These are phyloP conservation scores for Ophioderma brevispina DNA, from an alignment of 35 echinoderm and acorn worm genomes.

Conservation along the genomic window DNA sequence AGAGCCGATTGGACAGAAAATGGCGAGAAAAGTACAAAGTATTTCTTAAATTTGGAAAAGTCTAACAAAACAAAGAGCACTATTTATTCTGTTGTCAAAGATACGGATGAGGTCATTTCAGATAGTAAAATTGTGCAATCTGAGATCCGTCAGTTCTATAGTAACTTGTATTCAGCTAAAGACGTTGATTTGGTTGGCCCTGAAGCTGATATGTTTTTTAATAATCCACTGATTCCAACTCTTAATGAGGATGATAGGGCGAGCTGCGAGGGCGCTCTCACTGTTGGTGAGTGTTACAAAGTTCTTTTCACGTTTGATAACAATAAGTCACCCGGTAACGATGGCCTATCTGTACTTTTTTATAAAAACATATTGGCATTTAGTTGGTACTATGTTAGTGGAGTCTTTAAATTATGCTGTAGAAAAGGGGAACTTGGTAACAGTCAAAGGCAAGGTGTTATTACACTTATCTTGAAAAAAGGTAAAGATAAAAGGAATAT, in stretches of 20 bases:
- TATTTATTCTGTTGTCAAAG: background rate
- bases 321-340: slow-evolving; percentile 10
- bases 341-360: background rate
- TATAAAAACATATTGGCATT: slow-evolving; percentile 2
- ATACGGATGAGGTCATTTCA: background rate
- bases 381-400: background rate
- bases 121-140: background rate
- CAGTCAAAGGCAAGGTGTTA: background rate
- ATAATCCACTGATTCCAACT: background rate
- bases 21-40: too few species aligned
- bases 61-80: background rate
- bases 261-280: slow-evolving; percentile 9
- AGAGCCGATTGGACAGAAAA: too few species aligned
- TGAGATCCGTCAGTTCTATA: background rate
- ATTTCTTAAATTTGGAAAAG: background rate
- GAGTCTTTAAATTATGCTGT: background rate
- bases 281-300: background rate
- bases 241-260: background rate
- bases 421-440: background rate
- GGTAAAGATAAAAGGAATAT: background rate
- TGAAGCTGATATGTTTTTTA: background rate
- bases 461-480: too few species aligned
- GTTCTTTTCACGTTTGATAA: background rate
- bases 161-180: background rate
- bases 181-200: background rate